phyloP scores from a whole-genome alignment of 2,797 vertebrate genomes.

The Odontamblyopus lacepedii region DNA sequence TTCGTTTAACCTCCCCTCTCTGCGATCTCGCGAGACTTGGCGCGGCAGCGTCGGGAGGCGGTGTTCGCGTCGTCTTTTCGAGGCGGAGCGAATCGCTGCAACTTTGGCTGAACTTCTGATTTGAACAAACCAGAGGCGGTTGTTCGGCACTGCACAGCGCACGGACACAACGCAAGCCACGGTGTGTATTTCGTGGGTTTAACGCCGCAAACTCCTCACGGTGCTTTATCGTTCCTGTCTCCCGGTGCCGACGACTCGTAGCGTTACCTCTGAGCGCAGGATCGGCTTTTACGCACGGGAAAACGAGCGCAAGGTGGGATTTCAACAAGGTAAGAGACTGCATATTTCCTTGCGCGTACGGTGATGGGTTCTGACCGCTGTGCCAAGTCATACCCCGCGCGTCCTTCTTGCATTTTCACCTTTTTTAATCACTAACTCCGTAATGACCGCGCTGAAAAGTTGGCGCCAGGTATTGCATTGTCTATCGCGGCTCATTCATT shows the following conservation, averaged over 20 bases:
- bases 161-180: constrained; percentile 23
- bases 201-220: constrained; percentile 6
- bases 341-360: constrained; percentile 1
- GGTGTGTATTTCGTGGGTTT: constrained; percentile 23
- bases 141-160: constrained; percentile 25
- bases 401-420: neutral
- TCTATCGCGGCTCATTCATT: neutral
- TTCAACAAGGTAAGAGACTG: constrained; percentile 60
- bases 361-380: neutral
- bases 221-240: neutral
- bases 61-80: constrained; percentile 69
- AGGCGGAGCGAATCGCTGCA: constrained; percentile 77
- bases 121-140: constrained; percentile 67
- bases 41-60: constrained; percentile 37
- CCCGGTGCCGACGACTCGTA: constrained; percentile 6
- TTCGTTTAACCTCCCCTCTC: no score
- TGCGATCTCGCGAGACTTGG: constrained; percentile 68
- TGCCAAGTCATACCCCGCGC: neutral
- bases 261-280: constrained; percentile 2
- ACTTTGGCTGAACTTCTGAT: constrained; percentile 83
- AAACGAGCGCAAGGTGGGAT: constrained; percentile 52
- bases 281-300: constrained; percentile 15
- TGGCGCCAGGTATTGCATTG: constrained; percentile 10
- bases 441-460: constrained; percentile 46
- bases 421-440: neutral